A percentile compares a stretch with the other conserved stretches of the same genome.
phyloP scores from a whole-genome alignment of 35 echinoderm and acorn worm species.

The Nesometra sesokonis region DNA sequence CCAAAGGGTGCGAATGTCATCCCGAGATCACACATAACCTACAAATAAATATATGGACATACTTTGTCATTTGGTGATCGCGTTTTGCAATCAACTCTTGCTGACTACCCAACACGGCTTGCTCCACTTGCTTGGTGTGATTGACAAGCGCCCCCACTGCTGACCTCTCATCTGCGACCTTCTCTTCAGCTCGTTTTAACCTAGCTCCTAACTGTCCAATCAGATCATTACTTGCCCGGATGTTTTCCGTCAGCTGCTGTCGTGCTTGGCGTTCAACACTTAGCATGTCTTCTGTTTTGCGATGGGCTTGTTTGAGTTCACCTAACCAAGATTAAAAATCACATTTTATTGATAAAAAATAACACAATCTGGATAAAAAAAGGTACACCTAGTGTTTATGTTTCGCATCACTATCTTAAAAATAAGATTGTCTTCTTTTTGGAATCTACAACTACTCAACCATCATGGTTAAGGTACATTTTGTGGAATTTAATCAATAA shows the following conservation, averaged over 20 bases:
- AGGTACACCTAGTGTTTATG: too few species aligned
- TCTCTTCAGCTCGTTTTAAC: conserved; percentile 87
- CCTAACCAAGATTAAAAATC: too few species aligned
- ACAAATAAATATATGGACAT: conserved; percentile 13
- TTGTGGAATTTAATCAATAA: too few species aligned
- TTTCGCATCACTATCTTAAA: too few species aligned
- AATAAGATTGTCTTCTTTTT: too few species aligned
- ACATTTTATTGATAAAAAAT: too few species aligned
- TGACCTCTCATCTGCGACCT: conserved; percentile 82
- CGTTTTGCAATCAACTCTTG: conserved; percentile 82
- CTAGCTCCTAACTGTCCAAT: conserved; percentile 93
- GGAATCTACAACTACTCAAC: too few species aligned
- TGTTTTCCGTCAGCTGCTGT: conserved; percentile 83
- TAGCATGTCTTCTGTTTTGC: conserved; percentile 61
- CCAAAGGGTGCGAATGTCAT: too few species aligned
- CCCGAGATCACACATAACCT: too few species aligned
- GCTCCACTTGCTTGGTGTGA: conserved; percentile 98
- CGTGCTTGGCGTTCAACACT: conserved; percentile 51
- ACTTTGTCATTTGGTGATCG: conserved; percentile 88
- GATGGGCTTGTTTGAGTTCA: conserved; percentile 78
- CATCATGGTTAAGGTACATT: too few species aligned
- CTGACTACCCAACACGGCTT: conserved; percentile 90
- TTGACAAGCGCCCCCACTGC: conserved; percentile 92
- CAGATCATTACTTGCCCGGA: conserved; percentile 90
- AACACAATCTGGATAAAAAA: too few species aligned